Conservation (phyloP, 2,888 invertebrate species). For the Xylocampa areola region DNA sequence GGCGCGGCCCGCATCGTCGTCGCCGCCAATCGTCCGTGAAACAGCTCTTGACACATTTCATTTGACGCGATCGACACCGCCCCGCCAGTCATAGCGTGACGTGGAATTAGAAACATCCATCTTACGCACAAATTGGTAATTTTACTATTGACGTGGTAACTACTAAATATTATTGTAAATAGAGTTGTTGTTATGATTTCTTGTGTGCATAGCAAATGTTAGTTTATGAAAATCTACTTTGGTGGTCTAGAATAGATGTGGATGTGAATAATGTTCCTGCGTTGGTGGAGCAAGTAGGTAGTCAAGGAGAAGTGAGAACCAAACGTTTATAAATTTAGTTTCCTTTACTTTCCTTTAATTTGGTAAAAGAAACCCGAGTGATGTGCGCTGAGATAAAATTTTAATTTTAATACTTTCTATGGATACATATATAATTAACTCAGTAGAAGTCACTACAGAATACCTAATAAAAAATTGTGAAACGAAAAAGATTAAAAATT, state of each 20-base stretch:
- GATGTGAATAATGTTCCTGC: constrained; percentile 5
- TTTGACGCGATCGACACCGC: constrained; percentile 73
- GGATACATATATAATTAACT: too few species aligned
- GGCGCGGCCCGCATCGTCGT: constrained; percentile 54
- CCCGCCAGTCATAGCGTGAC: constrained; percentile 69
- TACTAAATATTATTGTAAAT: constrained; percentile 28
- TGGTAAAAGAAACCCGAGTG: too few species aligned
- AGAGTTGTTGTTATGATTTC: constrained; percentile 34
- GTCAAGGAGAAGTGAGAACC: constrained; percentile 11
- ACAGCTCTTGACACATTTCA: constrained; percentile 86
- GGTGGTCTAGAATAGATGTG: constrained; percentile 40
- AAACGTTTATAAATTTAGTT: constrained; percentile 11
- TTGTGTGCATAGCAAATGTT: constrained; percentile 29
- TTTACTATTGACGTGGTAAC: constrained; percentile 55
- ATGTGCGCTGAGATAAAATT: too few species aligned
- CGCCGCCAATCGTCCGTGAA: constrained; percentile 83
- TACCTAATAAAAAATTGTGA: not conserved
- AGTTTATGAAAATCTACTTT: constrained; percentile 26
- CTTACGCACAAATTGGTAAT: constrained; percentile 65
- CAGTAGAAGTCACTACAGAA: too few species aligned
- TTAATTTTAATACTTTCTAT: too few species aligned
- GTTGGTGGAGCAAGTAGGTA: too few species aligned
- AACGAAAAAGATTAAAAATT: not conserved
- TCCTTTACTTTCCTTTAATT: not conserved
- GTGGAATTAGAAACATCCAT: constrained; percentile 71